Evolutionary conservation across 2,888 invertebrate species (phyloP).

Genomic region (Plebejus melissa): DNA sequence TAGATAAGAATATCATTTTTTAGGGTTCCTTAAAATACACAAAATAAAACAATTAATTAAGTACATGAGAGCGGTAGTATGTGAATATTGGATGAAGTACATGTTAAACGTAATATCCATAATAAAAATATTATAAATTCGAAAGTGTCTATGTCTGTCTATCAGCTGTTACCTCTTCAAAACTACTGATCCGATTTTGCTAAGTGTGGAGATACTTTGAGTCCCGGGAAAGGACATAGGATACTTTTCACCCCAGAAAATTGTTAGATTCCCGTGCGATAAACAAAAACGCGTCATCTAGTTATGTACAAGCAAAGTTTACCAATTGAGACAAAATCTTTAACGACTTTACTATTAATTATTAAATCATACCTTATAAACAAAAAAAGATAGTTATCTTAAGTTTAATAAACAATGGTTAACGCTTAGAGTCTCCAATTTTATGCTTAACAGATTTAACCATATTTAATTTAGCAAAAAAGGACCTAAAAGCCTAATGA

Average conservation of each 20-base stretch:
- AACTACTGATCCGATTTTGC: no score
- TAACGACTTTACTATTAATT: background rate
- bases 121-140: no score
- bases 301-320: no score
- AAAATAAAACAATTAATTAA: background rate
- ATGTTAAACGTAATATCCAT: background rate
- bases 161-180: no score
- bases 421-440: background rate
- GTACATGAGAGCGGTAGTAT: background rate
- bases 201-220: no score
- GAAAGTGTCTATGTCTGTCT: no score
- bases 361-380: background rate
- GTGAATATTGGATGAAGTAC: background rate
- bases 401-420: background rate
- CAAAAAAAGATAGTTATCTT: background rate
- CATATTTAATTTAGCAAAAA: background rate
- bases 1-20: slow-evolving; percentile 4
- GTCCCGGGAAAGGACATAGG: no score
- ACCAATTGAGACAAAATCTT: no score
- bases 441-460: background rate
- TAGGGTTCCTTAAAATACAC: background rate
- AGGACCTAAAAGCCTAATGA: slow-evolving; percentile 11
- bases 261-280: no score
- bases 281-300: no score
- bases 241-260: no score